A percentile compares a stretch with the other conserved stretches of the same genome.
phyloP scores from a whole-genome alignment of 2,888 invertebrate species.

The Metellina segmentata region DNA sequence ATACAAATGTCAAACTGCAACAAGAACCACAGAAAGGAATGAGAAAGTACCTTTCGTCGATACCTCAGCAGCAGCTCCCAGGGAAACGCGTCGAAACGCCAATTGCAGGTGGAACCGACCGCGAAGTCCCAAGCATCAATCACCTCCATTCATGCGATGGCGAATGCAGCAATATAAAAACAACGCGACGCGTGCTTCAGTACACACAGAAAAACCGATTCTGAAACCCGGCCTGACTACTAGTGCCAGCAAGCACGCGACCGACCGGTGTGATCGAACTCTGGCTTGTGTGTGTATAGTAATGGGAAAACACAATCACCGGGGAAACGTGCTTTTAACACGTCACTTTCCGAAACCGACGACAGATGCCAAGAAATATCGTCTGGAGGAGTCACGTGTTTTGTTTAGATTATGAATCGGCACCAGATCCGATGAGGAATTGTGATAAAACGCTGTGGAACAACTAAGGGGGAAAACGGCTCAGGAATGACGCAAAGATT shows the following conservation, averaged over 20 bases:
- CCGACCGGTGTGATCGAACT: conserved; percentile 54
- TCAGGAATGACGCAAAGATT: too few relatives aligned
- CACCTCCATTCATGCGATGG: conserved; percentile 59
- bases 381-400: too few relatives aligned
- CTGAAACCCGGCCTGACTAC: neutral
- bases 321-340: conserved; percentile 32
- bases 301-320: conserved; percentile 34
- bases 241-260: neutral
- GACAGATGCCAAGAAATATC: neutral
- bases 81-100: conserved; percentile 75
- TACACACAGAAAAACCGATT: too few relatives aligned
- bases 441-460: too few relatives aligned
- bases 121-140: conserved; percentile 74
- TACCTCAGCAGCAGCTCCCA: conserved; percentile 72
- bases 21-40: too few relatives aligned
- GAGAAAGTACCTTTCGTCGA: conserved; percentile 31
- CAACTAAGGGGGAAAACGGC: too few relatives aligned
- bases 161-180: neutral
- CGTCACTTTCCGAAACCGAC: conserved; percentile 39
- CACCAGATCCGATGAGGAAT: too few relatives aligned
- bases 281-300: neutral
- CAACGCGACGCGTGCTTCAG: too few relatives aligned
- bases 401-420: too few relatives aligned
- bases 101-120: conserved; percentile 58
- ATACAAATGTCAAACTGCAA: too few relatives aligned